These are phyloP conservation scores for Lucinisca nassula DNA, from an alignment of 2,888 invertebrate species.

Conservation along the genomic window DNA sequence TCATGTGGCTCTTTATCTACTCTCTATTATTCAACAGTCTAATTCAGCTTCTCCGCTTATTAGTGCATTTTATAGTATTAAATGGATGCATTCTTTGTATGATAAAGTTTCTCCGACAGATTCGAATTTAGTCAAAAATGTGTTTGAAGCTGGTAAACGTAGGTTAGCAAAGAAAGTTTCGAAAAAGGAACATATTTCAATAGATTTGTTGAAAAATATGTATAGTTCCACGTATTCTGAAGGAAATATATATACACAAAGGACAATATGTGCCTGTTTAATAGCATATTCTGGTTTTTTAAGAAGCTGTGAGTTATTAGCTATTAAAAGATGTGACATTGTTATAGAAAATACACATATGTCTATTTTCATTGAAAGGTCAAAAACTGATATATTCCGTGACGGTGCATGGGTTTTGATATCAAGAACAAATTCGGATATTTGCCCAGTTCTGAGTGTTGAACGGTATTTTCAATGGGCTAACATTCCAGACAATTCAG, in stretches of 20 bases:
- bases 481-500: constrained; percentile 10
- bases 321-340: constrained; percentile 37
- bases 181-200: too few species aligned
- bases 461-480: constrained; percentile 37
- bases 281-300: constrained; percentile 27
- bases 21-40: constrained; percentile 49
- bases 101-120: too few species aligned
- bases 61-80: constrained; percentile 64
- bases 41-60: constrained; percentile 57
- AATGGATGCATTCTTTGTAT: too few species aligned
- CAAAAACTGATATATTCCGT: too few species aligned
- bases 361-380: too few species aligned
- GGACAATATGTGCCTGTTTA: constrained; percentile 42
- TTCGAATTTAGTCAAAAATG: too few species aligned
- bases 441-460: constrained; percentile 48
- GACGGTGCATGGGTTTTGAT: too few species aligned
- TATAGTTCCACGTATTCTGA: constrained; percentile 17
- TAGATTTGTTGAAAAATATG: constrained; percentile 27
- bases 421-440: constrained; percentile 36
- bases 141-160: constrained; percentile 19
- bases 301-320: constrained; percentile 44
- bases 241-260: constrained; percentile 45
- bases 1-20: constrained; percentile 58
- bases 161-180: neutral
- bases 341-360: too few species aligned